Percentiles rank a stretch among this genome's conserved stretches.
phyloP scores from a whole-genome alignment of 2,797 vertebrate genomes.

The Sarcophilus harrisii region DNA sequence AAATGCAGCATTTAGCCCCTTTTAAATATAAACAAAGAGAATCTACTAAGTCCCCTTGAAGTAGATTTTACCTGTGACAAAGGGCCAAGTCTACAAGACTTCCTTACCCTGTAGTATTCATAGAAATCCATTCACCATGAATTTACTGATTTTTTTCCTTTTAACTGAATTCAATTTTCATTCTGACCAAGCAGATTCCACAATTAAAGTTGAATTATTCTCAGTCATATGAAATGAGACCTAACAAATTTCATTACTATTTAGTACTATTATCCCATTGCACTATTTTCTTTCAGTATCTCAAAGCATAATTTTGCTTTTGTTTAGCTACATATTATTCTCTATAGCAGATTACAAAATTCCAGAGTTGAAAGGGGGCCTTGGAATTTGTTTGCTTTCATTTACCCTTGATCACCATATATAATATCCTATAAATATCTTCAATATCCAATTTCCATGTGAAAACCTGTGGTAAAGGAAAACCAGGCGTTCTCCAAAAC shows the following conservation, averaged over 20 bases:
- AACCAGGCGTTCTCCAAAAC: neutral
- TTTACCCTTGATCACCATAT: neutral
- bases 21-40: conserved; percentile 1
- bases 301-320: neutral
- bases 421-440: neutral
- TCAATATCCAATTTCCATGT: neutral
- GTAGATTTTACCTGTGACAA: conserved; percentile 55
- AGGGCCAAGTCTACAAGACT: conserved; percentile 45
- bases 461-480: neutral
- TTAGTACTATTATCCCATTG: neutral
- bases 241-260: conserved; percentile 4
- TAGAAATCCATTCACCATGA: conserved; percentile 23
- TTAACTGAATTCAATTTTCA: conserved; percentile 50
- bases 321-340: neutral
- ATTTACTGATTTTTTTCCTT: conserved; percentile 30
- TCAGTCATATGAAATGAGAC: conserved; percentile 31
- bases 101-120: conserved; percentile 36
- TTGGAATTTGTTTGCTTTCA: neutral
- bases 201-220: conserved; percentile 44
- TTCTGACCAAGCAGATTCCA: conserved; percentile 15
- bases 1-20: neutral
- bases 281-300: neutral
- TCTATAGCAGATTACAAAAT: neutral
- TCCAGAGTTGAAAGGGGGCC: neutral
- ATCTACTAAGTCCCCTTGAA: conserved; percentile 49